A percentile compares a stretch with the other conserved stretches of the same genome.
Conservation (phyloP, 2,888 invertebrate genomes). For the Suillia variegata region DNA sequence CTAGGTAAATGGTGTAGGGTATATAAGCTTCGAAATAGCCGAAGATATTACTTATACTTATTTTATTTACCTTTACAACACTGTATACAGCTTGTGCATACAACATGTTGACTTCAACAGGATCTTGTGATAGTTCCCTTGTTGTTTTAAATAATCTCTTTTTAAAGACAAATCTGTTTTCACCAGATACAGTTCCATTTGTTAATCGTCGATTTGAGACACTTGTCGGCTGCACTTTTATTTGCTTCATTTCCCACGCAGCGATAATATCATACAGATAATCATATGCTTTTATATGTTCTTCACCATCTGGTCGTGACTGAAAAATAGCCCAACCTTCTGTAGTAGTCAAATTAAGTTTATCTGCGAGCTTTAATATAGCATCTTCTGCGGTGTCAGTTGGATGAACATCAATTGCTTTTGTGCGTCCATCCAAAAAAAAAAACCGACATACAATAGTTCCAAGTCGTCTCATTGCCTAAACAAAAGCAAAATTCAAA, state of each 20-base stretch:
- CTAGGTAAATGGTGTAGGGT: no score
- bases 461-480: conserved; percentile 89
- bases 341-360: conserved; percentile 79
- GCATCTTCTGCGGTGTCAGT: conserved; percentile 93
- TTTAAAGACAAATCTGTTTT: conserved; percentile 91
- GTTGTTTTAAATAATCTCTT: conserved; percentile 86
- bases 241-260: conserved; percentile 84
- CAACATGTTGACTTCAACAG: conserved; percentile 89
- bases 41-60: no score
- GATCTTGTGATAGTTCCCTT: conserved; percentile 90
- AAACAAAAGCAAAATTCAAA: conserved; percentile 25
- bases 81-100: conserved; percentile 95
- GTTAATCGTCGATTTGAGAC: conserved; percentile 66
- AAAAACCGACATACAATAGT: conserved; percentile 93
- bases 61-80: conserved; percentile 91
- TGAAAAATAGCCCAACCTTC: conserved; percentile 97
- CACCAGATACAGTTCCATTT: conserved; percentile 80
- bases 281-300: conserved; percentile 88
- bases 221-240: conserved; percentile 63
- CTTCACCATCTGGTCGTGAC: conserved; percentile 83
- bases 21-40: no score
- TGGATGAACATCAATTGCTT: conserved; percentile 93
- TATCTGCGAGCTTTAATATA: conserved; percentile 85
- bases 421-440: conserved; percentile 92
- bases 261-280: conserved; percentile 94